Evolutionary conservation across 2,888 invertebrate genomes (phyloP), one percentile per base, ranked within the genome.

Genomic region (Tipula lateralis): DNA sequence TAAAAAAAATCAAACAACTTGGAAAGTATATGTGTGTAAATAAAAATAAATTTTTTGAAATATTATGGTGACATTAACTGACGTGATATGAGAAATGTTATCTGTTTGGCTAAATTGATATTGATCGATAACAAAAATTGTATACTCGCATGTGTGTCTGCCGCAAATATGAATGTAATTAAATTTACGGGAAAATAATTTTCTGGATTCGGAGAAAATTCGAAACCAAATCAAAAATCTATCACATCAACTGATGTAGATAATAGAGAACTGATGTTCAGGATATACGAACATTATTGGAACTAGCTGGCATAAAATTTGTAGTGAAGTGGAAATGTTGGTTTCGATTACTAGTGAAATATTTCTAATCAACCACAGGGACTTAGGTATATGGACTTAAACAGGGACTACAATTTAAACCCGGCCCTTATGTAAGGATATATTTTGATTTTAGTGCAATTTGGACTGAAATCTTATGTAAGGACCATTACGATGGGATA

Each of bases 1-100:
- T n/a, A n/a, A 50, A 50, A 50, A 50, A 50, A 50, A 50, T 50
- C 16, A 50, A 16, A 50, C 12, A 36, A 36, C 36, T n/a, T 12
- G 36, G 36, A 36, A 36, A 44, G 24, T 66, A 24, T 12, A 12
- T 50, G 16, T 50, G 16, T 66, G 66, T 44, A 44, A 50, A 50
- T 50, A 50, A 66, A 66, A 66, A 24, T 24, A 50, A 50, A 66
- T 66, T 66, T 24, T 66, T 66, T 66, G 1, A 66, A 44, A 36
- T 34, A 44, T 50, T 50, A 50, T 50, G 44, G 44, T 50, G 66
- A 66, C 66, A 66, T 66, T 66, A n/a, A n/a, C 66, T 66, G 66
- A 66, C 24, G 24, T 66, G 66, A 66, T 66, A 66, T 66, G 66
- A 66, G 24, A 66, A 66, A 66, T 66, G 24, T 66, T 66, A 24